Evolutionary conservation across 1,140 invertebrate genomes (phyloP), one percentile per base, ranked within the genome.

Genomic region (Phocides pigmalion): DNA sequence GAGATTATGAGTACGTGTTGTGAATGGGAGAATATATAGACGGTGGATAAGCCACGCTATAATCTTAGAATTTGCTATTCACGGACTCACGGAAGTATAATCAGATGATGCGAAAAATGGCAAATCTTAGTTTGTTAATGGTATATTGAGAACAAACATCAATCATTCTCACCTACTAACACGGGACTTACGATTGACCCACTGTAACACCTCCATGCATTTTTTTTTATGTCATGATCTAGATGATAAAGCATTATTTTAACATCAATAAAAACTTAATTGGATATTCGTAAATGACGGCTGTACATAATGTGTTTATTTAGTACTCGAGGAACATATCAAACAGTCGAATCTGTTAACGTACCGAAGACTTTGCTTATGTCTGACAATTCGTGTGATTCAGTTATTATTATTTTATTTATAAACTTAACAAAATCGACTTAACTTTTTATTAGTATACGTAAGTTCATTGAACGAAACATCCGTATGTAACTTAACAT

Each of bases 111-210:
- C 15, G 47, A 42, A 46, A 61, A 22, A 22, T 37, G 11, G 32
- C 20, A 32, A 37, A 41, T 62, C 32, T 63, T 53, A 17, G 28
- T 53, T 63, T 32, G 19, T 32, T 28, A 58, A 54, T 62, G 46
- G 50, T 53, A 68, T 49, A 66, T 66, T 66, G 58, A 59, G 68
- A 62, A 19, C 46, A 63, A 35, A 41, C 53, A 70, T 70, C 64
- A 70, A 70, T 70, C 68, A 70, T 51, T 50, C 62, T 62, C 46
- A 47, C 44, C 51, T 63, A 66, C 58, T 58, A 56, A 56, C 53
- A 56, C 39, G 19, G 35, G 54, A 56, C 39, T 42, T 9, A 42
- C 14, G 12, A 12, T 39, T 17, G 51, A 56, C 37, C 37, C 19
- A 20, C 51, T 42, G 25, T 56, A 56, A 39, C 51, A 56, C 11